Evolutionary conservation across 2,113 vertebrate species (phyloP).

Genomic region (Gymnogyps californianus): DNA sequence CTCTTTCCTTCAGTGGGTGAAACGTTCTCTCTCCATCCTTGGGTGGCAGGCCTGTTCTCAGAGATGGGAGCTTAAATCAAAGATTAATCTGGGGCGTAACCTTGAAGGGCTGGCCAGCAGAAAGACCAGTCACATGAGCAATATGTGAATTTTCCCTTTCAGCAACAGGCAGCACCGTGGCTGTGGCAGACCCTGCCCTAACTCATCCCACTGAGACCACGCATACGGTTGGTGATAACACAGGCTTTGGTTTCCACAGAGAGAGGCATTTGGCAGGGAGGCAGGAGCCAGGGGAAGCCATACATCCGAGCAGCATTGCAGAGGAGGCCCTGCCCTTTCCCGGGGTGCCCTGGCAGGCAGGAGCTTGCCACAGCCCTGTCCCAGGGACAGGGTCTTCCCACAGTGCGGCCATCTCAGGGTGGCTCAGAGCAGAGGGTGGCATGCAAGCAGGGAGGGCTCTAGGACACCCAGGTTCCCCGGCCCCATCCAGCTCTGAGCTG

Average conservation of each 20-base stretch:
- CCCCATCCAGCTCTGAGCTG: neutral
- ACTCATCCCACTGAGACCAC: neutral
- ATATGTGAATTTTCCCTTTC: neutral
- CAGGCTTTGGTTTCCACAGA: neutral
- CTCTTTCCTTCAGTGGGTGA: neutral
- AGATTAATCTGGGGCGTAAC: neutral
- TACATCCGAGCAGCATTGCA: neutral
- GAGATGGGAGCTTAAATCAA: neutral
- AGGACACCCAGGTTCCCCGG: neutral
- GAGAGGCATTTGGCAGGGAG: neutral
- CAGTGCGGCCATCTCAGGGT: neutral
- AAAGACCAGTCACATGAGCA: neutral
- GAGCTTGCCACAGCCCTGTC: neutral
- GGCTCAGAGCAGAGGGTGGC: neutral
- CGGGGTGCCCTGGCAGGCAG: neutral
- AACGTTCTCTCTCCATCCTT: neutral
- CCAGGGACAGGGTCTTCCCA: rapidly evolving
- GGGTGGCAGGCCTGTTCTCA: neutral
- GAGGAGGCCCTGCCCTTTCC: neutral
- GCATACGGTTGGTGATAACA: rapidly evolving
- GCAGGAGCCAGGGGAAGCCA: neutral
- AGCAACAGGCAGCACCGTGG: rapidly evolving
- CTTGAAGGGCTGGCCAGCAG: neutral
- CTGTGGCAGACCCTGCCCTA: neutral
- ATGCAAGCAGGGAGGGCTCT: neutral